These are phyloP conservation scores for Meandrusa payeni DNA, from an alignment of 2,888 invertebrate genomes.

Conservation along the genomic window DNA sequence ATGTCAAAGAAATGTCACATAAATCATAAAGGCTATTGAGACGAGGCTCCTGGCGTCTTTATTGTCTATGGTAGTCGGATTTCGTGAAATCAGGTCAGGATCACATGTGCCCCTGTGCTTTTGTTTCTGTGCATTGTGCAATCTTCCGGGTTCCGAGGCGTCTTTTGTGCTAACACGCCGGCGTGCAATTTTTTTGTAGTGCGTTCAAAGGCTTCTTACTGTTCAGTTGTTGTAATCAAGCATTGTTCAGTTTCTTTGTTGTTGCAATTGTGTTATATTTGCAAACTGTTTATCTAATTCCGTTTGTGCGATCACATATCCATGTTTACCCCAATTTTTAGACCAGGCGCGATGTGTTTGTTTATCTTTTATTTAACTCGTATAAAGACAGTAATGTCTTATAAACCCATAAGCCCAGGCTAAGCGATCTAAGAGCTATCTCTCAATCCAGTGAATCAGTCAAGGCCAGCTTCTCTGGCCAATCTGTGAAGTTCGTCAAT, in stretches of 20 bases:
- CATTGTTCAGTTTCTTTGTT: constrained; percentile 15
- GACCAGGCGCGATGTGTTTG: too few relatives aligned
- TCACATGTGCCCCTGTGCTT: constrained; percentile 70
- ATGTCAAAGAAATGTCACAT: constrained; percentile 71
- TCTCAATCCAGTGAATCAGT: too few relatives aligned
- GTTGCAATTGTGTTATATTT: constrained; percentile 12
- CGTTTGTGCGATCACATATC: not conserved
- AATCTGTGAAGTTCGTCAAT: too few relatives aligned
- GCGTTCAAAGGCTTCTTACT: constrained; percentile 29
- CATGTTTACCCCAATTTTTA: too few relatives aligned
- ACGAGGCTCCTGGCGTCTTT: constrained; percentile 58
- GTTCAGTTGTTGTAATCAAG: constrained; percentile 39
- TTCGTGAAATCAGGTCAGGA: constrained; percentile 73
- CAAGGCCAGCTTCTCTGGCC: too few relatives aligned
- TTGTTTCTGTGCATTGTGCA: constrained; percentile 62
- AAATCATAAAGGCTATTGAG: constrained; percentile 73
- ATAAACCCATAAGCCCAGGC: too few relatives aligned
- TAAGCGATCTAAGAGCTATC: too few relatives aligned
- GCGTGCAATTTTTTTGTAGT: constrained; percentile 68
- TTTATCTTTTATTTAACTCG: too few relatives aligned
- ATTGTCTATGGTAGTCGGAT: constrained; percentile 51
- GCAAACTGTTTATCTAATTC: constrained; percentile 20
- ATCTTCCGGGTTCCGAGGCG: constrained; percentile 67
- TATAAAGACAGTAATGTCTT: too few relatives aligned
- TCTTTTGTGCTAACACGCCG: constrained; percentile 51